These are phyloP conservation scores for Caenorhabditis imperialis DNA, from an alignment of 2,888 invertebrate genomes.

Conservation along the genomic window DNA sequence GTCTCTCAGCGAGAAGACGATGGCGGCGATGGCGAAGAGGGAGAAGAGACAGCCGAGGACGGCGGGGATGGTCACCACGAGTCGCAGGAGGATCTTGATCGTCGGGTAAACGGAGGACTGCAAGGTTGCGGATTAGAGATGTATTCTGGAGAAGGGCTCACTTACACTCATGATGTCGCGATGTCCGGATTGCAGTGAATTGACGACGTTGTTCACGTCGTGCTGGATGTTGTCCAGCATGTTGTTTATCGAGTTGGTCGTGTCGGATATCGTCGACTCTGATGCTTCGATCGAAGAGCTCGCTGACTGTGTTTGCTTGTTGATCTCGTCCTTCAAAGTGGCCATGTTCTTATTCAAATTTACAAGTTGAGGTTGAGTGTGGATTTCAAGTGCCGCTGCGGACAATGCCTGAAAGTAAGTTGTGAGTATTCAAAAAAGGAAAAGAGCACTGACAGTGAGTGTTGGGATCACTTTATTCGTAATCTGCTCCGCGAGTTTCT, in stretches of 20 bases:
- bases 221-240: conserved; percentile 44
- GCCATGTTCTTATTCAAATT: no score
- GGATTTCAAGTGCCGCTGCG: no score
- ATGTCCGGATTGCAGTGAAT: conserved; percentile 35
- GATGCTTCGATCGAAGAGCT: conserved; percentile 8
- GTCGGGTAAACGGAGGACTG: conserved; percentile 44
- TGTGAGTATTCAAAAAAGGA: not conserved
- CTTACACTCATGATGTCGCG: conserved; percentile 40
- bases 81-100: conserved; percentile 33
- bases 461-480: no score
- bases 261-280: conserved; percentile 14
- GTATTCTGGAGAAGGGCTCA: no score
- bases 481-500: no score
- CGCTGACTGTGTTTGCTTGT: conserved; percentile 13
- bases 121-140: no score
- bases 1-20: conserved; percentile 30
- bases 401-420: conserved; percentile 38
- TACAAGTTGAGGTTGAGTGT: no score
- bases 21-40: conserved; percentile 44
- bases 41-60: conserved; percentile 48
- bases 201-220: conserved; percentile 30
- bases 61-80: conserved; percentile 43
- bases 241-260: conserved; percentile 14
- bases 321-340: no score
- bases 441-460: no score